phyloP scores from a whole-genome alignment of 2,797 vertebrate genomes.

The Epinephelus awoara region DNA sequence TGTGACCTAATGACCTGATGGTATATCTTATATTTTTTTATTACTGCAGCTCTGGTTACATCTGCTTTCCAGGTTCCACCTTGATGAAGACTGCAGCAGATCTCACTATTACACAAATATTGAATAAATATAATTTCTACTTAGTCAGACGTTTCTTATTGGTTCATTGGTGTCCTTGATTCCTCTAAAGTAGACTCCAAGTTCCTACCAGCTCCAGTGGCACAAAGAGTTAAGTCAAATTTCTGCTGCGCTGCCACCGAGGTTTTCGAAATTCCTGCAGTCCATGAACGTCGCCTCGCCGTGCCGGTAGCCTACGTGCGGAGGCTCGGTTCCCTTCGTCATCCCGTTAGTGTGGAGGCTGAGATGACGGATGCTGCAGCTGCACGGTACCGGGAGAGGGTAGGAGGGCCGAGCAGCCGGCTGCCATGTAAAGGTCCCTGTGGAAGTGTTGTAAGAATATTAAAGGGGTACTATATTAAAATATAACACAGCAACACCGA shows the following conservation, averaged over 20 bases:
- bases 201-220: too few species aligned
- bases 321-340: constrained; percentile 50
- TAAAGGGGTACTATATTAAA: not conserved
- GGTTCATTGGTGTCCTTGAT: not conserved
- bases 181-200: too few species aligned
- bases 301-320: constrained; percentile 10
- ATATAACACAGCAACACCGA: not conserved
- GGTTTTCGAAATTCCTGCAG: constrained; percentile 12
- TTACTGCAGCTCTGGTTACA: not conserved
- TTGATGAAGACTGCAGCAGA: not conserved
- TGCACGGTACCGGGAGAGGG: constrained; percentile 10
- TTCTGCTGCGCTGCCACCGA: not conserved
- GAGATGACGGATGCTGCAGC: constrained; percentile 7
- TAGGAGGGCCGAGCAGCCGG: constrained; percentile 21
- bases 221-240: not conserved
- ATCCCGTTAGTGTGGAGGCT: constrained; percentile 22
- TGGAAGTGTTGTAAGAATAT: not conserved
- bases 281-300: constrained; percentile 25
- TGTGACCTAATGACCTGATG: not conserved
- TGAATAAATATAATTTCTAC: not conserved
- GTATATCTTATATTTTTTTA: not conserved
- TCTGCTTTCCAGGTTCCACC: not conserved
- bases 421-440: constrained; percentile 14
- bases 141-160: too few species aligned
- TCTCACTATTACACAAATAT: not conserved